These are phyloP conservation scores for Illadopsis cleaveri DNA, from an alignment of 2,113 vertebrate genomes.

Conservation along the genomic window DNA sequence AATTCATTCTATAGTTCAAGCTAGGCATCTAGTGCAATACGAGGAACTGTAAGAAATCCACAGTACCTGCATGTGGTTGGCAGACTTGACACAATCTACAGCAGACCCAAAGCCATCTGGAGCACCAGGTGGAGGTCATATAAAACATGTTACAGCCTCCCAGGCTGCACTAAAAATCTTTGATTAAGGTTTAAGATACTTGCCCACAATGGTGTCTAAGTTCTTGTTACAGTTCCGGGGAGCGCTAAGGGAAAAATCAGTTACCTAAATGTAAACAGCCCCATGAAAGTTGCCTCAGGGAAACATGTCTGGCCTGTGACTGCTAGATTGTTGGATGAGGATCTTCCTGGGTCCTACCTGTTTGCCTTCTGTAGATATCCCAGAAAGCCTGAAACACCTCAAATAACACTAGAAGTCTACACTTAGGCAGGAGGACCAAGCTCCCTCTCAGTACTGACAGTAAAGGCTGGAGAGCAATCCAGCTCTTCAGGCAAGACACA, in stretches of 20 bases:
- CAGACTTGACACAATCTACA: background rate
- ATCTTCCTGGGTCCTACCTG: background rate
- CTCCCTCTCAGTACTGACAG: background rate
- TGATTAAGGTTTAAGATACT: background rate
- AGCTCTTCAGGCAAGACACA: background rate
- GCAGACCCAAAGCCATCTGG: background rate
- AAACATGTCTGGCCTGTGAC: background rate
- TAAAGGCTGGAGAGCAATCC: background rate
- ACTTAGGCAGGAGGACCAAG: background rate
- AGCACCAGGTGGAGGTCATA: background rate
- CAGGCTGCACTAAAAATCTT: background rate
- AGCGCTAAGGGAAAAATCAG: background rate
- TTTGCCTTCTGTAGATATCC: background rate
- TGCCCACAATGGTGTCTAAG: background rate
- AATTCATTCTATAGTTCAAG: background rate
- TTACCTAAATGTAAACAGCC: background rate
- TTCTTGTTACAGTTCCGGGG: background rate
- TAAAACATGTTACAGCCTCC: background rate
- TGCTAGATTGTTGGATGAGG: background rate
- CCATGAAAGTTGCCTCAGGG: background rate
- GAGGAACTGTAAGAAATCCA: background rate
- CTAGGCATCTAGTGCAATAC: background rate
- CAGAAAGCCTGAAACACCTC: background rate
- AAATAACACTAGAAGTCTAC: background rate
- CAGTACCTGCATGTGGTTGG: background rate